These are phyloP conservation scores for Nematolebias whitei DNA, from an alignment of 2,113 vertebrate genomes.

Conservation along the genomic window DNA sequence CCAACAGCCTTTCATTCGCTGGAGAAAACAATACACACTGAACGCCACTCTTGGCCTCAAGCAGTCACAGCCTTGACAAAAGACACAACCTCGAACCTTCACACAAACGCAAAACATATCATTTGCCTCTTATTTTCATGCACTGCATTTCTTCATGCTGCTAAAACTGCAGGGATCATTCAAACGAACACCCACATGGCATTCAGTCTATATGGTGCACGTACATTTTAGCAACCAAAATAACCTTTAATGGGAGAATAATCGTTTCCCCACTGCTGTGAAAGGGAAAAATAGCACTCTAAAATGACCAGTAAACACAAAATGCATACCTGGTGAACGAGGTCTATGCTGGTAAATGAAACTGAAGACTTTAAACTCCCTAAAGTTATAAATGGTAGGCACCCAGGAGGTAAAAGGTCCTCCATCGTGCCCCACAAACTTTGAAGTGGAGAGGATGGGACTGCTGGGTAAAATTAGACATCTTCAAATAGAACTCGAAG, in stretches of 20 bases:
- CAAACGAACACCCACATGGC: constrained; percentile 49
- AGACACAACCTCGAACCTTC: constrained; percentile 40
- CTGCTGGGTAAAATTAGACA: constrained; percentile 47
- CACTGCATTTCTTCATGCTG: constrained; percentile 45
- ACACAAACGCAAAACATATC: constrained; percentile 35
- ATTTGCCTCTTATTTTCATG: constrained; percentile 44
- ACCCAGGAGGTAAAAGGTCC: constrained; percentile 11
- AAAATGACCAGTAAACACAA: constrained; percentile 25
- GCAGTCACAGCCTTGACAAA: constrained; percentile 58
- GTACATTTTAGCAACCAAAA: constrained; percentile 30
- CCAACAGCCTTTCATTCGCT: constrained; percentile 70
- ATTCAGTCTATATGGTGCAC: constrained; percentile 34
- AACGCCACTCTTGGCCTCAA: constrained; percentile 52
- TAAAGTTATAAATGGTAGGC: constrained; percentile 8
- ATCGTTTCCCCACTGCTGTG: constrained; percentile 67
- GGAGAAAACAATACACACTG: constrained; percentile 62
- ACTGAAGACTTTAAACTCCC: constrained; percentile 38
- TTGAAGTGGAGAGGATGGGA: neutral
- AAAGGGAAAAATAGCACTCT: constrained; percentile 31
- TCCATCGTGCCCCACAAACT: constrained; percentile 40
- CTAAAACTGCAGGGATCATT: constrained; percentile 39
- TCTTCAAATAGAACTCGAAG: constrained; percentile 55
- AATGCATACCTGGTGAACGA: constrained; percentile 54
- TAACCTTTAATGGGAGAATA: constrained; percentile 69
- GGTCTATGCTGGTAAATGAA: constrained; percentile 19